These are phyloP conservation scores for Enoplosus armatus DNA, from an alignment of 2,797 vertebrate genomes.

Conservation along the genomic window DNA sequence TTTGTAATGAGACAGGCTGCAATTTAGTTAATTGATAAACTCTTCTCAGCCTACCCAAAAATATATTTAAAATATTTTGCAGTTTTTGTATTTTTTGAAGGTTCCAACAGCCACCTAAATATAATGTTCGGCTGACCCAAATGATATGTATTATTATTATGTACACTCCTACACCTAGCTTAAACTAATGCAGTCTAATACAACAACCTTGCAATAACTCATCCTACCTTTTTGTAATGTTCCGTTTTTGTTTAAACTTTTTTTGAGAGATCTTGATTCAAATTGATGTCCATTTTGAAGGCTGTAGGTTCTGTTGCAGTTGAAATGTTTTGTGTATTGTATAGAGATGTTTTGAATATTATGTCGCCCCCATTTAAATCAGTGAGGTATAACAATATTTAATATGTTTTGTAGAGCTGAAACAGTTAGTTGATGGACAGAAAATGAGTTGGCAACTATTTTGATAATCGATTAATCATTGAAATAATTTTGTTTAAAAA, in stretches of 20 bases:
- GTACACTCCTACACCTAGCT: neutral
- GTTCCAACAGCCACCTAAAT: neutral
- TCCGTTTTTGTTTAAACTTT: neutral
- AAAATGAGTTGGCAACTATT: too few relatives aligned
- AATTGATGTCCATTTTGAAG: neutral
- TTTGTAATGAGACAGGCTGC: neutral
- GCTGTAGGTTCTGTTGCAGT: neutral
- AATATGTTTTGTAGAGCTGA: neutral
- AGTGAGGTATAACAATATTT: neutral
- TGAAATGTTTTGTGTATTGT: neutral
- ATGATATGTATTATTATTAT: neutral
- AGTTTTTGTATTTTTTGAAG: too few relatives aligned
- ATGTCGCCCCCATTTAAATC: neutral
- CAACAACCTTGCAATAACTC: too few relatives aligned
- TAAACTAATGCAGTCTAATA: neutral
- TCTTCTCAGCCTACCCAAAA: too few relatives aligned
- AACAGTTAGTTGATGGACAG: neutral
- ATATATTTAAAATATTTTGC: too few relatives aligned
- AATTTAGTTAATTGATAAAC: neutral
- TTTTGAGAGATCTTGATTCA: neutral
- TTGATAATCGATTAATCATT: too few relatives aligned
- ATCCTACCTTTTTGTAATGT: neutral
- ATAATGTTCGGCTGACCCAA: neutral
- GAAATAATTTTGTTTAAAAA: too few relatives aligned
- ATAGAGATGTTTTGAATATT: neutral